A percentile compares a stretch with the other conserved stretches of the same genome.
Conservation (phyloP, 2,113 vertebrate species). For the Pholis gunnellus region DNA sequence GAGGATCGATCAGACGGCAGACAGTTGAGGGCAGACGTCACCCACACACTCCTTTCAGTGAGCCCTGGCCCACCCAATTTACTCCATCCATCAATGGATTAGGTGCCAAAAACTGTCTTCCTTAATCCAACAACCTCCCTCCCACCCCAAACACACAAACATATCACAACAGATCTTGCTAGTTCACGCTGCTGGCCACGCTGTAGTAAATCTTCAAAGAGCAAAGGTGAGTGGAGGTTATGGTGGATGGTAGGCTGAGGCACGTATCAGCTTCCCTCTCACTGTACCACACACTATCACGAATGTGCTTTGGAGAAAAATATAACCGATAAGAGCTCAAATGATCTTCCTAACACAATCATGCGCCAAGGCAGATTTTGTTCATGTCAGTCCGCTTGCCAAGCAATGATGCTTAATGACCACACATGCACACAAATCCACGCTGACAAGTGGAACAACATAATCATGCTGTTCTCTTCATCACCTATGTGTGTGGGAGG, state of each 20-base stretch:
- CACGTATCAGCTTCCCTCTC: not conserved
- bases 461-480: slow-evolving; percentile 63
- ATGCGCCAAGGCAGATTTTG: not conserved
- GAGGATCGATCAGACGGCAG: slow-evolving; percentile 68
- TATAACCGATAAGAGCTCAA: not conserved
- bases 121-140: slow-evolving; percentile 63
- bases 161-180: slow-evolving; percentile 50
- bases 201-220: slow-evolving; percentile 34
- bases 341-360: slow-evolving; percentile 5
- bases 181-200: slow-evolving; percentile 26
- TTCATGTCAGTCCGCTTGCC: not conserved
- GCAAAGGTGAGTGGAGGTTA: slow-evolving; percentile 47
- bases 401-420: slow-evolving; percentile 26
- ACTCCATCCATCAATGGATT: slow-evolving; percentile 76
- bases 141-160: slow-evolving; percentile 69
- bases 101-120: slow-evolving; percentile 72
- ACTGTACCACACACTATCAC: slow-evolving; percentile 3
- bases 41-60: slow-evolving; percentile 59
- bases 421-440: slow-evolving; percentile 32
- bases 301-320: slow-evolving; percentile 17
- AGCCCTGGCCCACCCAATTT: slow-evolving; percentile 74
- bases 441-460: slow-evolving; percentile 24
- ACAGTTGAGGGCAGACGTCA: slow-evolving; percentile 66
- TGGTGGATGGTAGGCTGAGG: slow-evolving; percentile 23
- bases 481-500: slow-evolving; percentile 63